Evolutionary conservation across 2,888 invertebrate genomes (phyloP).

Genomic region (Oscheius sp.): DNA sequence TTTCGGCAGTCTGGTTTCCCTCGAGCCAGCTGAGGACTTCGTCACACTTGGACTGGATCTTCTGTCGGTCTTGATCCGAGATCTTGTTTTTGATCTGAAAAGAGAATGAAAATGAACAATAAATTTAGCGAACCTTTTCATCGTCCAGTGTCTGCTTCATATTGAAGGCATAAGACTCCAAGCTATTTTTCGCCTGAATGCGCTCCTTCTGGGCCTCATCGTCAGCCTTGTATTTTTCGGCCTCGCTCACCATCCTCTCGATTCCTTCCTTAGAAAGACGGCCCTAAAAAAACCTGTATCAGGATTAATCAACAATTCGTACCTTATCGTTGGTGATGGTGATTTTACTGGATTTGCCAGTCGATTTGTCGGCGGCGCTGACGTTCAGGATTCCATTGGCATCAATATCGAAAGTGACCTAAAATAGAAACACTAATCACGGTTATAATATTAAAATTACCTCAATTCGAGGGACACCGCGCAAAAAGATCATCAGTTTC

Average conservation of each 20-base stretch:
- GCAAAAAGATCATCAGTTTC: too few relatives aligned
- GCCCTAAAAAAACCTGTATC: too few relatives aligned
- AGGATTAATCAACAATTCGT: too few relatives aligned
- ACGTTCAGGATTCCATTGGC: conserved; percentile 94
- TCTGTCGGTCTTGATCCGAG: conserved; percentile 85
- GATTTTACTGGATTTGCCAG: conserved; percentile 76
- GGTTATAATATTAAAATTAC: conserved; percentile 77
- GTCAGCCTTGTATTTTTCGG: conserved; percentile 86
- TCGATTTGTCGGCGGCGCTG: conserved; percentile 86
- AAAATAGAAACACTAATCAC: conserved; percentile 79
- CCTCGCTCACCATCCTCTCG: conserved; percentile 85
- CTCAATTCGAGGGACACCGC: conserved; percentile 86
- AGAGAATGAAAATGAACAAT: too few relatives aligned
- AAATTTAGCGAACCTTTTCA: too few relatives aligned
- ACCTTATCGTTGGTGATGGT: conserved; percentile 86
- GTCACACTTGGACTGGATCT: conserved; percentile 88
- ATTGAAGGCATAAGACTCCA: conserved; percentile 91
- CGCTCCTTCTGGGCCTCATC: conserved; percentile 78
- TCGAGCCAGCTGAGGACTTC: conserved; percentile 84
- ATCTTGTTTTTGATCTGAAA: conserved; percentile 84
- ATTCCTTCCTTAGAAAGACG: conserved; percentile 80
- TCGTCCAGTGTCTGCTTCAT: too few relatives aligned
- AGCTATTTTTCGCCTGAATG: too few relatives aligned
- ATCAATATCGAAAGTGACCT: conserved; percentile 78
- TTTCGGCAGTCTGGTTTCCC: conserved; percentile 82